phyloP scores from a whole-genome alignment of 2,113 vertebrate genomes.

The Hemicordylus capensis region DNA sequence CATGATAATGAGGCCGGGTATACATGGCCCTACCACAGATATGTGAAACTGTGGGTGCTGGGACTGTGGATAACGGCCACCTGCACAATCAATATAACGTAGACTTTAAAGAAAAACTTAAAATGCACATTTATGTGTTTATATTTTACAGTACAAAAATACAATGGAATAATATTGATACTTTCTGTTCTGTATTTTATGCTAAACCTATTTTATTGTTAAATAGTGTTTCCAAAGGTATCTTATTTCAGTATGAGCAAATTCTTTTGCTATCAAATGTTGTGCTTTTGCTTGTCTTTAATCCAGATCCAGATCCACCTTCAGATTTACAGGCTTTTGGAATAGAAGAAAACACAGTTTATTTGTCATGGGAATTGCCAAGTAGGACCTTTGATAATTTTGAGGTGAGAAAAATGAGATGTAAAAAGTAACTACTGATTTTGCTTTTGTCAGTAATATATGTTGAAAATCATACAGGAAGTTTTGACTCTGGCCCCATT shows the following conservation, averaged over 20 bases:
- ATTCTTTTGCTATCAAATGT: background rate
- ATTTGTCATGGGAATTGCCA: conserved; percentile 83
- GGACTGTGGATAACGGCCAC: too few relatives aligned
- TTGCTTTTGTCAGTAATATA: background rate
- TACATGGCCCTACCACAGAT: too few relatives aligned
- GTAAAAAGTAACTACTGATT: fast-evolving
- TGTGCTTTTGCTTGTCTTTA: background rate
- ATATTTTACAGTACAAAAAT: background rate
- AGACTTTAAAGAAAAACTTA: too few relatives aligned
- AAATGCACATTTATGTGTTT: background rate
- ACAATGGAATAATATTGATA: background rate
- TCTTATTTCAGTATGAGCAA: background rate
- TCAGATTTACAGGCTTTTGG: conserved; percentile 78
- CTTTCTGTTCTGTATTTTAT: conserved; percentile 1
- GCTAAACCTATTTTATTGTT: background rate
- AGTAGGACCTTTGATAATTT: conserved; percentile 80
- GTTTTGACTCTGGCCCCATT: too few relatives aligned
- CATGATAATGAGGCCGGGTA: too few relatives aligned
- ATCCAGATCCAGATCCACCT: conserved; percentile 79
- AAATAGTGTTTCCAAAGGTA: background rate
- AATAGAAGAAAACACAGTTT: conserved; percentile 75
- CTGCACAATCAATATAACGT: too few relatives aligned
- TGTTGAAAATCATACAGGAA: background rate
- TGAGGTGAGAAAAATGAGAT: conserved; percentile 73
- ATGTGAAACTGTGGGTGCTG: too few relatives aligned